Percentiles rank a stretch among this genome's conserved stretches.
phyloP scores from a whole-genome alignment of 2,797 vertebrate genomes.

The Pseudopleuronectes americanus region DNA sequence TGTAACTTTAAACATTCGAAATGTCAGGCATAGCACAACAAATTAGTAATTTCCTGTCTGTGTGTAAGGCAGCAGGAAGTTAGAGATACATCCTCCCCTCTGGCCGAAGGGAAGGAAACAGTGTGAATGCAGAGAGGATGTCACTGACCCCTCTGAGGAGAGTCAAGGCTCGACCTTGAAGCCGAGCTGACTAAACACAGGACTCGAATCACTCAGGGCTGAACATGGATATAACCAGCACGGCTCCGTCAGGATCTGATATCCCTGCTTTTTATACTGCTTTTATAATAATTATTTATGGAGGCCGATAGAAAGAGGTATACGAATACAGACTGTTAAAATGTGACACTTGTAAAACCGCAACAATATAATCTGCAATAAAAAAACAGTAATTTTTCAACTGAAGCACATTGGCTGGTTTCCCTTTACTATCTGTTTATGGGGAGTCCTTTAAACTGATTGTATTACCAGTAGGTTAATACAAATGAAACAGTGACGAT shows the following conservation, averaged over 20 bases:
- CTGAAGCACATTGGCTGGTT: constrained; percentile 1
- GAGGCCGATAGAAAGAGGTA: neutral
- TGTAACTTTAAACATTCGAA: constrained; percentile 63
- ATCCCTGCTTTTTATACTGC: neutral
- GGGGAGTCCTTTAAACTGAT: constrained; percentile 5
- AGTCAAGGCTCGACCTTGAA: constrained; percentile 83
- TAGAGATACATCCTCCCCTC: constrained; percentile 81
- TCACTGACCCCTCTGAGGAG: constrained; percentile 78
- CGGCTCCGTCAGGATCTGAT: constrained; percentile 12
- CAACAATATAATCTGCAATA: neutral
- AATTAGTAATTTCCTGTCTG: constrained; percentile 83
- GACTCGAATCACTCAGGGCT: constrained; percentile 58
- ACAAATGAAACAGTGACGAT: constrained; percentile 49
- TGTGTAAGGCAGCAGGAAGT: constrained; percentile 81
- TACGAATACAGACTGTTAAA: constrained; percentile 12
- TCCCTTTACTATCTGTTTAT: constrained; percentile 8
- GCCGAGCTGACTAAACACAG: constrained; percentile 77
- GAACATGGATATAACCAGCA: constrained; percentile 36
- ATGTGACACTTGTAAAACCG: neutral
- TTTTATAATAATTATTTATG: neutral
- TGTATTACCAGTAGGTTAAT: neutral
- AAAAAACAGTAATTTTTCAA: neutral
- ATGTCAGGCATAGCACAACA: constrained; percentile 75
- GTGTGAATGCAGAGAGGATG: constrained; percentile 79
- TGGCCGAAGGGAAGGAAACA: constrained; percentile 82